Evolutionary conservation across 2,113 vertebrate genomes (phyloP).

Genomic region (Reinhardtius hippoglossoides): DNA sequence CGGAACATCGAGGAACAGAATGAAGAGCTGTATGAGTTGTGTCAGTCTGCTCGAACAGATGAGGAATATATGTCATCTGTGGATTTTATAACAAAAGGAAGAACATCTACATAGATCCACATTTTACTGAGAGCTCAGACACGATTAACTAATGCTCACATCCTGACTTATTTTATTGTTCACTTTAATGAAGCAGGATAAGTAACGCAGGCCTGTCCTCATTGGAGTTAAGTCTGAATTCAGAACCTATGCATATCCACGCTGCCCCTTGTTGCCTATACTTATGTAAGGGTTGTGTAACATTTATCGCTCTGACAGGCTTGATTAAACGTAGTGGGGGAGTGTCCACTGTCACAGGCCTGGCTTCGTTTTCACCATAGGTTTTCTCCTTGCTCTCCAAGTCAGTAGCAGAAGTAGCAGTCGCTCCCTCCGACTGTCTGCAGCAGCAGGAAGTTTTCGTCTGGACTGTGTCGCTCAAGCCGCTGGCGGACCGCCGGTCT

Average conservation of each 20-base stretch:
- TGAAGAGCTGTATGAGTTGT: too few species aligned
- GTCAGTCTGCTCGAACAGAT: not conserved
- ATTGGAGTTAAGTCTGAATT: too few species aligned
- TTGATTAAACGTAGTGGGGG: conserved; percentile 36
- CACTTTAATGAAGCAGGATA: not conserved
- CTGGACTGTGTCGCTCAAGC: not conserved
- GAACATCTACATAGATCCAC: too few species aligned
- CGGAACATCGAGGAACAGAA: not conserved
- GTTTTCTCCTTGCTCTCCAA: not conserved
- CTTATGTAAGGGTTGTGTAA: conserved; percentile 53
- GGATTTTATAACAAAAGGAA: not conserved
- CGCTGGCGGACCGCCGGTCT: not conserved
- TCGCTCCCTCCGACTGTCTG: not conserved
- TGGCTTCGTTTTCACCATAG: conserved; percentile 9
- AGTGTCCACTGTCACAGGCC: conserved; percentile 19
- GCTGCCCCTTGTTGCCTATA: not conserved
- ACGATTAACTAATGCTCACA: too few species aligned
- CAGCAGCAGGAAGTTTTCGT: not conserved
- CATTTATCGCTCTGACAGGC: not conserved
- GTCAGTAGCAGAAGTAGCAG: conserved; percentile 13
- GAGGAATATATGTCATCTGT: not conserved
- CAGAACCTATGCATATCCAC: not conserved
- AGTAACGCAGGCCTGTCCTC: not conserved
- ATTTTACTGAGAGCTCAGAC: too few species aligned
- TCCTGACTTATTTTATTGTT: too few species aligned